These are phyloP conservation scores for Papilio polyxenes DNA, from an alignment of 1,140 invertebrate species.

Conservation along the genomic window DNA sequence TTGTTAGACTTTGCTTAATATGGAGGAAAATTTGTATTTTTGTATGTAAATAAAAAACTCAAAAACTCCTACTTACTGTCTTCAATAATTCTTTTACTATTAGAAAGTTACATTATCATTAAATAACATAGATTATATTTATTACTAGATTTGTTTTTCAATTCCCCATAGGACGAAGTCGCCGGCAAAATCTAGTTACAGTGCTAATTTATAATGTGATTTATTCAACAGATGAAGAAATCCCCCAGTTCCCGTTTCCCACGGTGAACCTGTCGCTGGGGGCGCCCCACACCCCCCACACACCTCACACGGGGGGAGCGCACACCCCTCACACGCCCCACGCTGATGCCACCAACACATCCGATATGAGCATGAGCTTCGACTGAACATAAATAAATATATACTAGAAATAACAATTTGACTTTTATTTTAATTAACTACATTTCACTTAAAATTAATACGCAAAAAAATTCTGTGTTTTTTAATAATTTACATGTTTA, in stretches of 20 bases:
- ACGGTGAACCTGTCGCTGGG: conserved; percentile 48
- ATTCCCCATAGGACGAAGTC: no score
- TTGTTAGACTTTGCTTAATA: no score
- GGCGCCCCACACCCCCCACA: conserved; percentile 33
- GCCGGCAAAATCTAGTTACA: not conserved
- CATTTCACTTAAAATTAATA: no score
- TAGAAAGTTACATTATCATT: no score
- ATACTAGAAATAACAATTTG: not conserved
- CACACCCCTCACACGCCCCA: conserved; percentile 29
- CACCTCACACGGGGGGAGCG: conserved; percentile 29
- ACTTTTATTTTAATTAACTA: not conserved
- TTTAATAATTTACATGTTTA: not conserved
- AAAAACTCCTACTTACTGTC: no score
- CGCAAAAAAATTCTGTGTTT: not conserved
- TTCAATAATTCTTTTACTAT: no score
- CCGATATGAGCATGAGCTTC: conserved; percentile 80
- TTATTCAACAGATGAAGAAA: conserved; percentile 68
- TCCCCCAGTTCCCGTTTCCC: conserved; percentile 76
- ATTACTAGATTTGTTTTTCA: no score
- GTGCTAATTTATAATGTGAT: not conserved
- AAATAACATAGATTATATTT: no score
- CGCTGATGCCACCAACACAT: conserved; percentile 65
- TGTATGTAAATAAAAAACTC: no score
- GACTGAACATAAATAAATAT: conserved; percentile 53
- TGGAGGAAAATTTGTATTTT: no score